phyloP scores from a whole-genome alignment of 1,140 invertebrate genomes.

The Heliothis virescens region DNA sequence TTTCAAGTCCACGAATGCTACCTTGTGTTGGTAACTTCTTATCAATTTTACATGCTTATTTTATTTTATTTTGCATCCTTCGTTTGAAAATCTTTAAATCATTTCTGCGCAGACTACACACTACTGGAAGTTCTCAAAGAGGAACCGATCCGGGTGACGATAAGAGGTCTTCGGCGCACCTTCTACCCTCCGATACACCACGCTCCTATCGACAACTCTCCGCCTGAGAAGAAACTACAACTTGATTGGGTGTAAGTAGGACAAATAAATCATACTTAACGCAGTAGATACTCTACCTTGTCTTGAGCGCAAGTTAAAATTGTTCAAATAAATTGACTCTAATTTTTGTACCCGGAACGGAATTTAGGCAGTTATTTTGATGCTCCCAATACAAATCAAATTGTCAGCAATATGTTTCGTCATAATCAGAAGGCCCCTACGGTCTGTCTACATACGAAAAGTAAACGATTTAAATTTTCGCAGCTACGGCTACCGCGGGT shows the following conservation, averaged over 20 bases:
- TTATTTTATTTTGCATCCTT: too few species aligned
- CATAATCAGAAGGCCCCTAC: background rate
- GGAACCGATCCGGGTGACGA: constrained; percentile 93
- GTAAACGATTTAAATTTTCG: background rate
- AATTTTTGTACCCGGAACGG: too few species aligned
- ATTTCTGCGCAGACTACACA: constrained; percentile 89
- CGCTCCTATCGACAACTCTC: constrained; percentile 92
- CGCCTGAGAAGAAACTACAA: constrained; percentile 94
- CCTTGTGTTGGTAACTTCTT: too few species aligned
- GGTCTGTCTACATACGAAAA: background rate
- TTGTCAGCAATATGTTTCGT: too few species aligned
- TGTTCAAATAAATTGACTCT: too few species aligned
- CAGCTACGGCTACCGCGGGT: constrained; percentile 96
- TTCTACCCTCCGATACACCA: constrained; percentile 95
- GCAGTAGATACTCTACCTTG: too few species aligned
- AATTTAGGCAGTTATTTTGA: too few species aligned
- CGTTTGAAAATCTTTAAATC: background rate
- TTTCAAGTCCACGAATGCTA: too few species aligned
- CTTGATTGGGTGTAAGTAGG: constrained; percentile 96
- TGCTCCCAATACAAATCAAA: too few species aligned
- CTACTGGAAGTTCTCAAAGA: constrained; percentile 94
- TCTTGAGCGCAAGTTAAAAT: too few species aligned
- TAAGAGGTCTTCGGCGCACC: constrained; percentile 93
- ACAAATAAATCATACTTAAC: too few species aligned
- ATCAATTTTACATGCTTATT: too few species aligned